Base-by-base conservation (phyloP, 1,140 invertebrate genomes). In the Drosophila azteca region DNA sequence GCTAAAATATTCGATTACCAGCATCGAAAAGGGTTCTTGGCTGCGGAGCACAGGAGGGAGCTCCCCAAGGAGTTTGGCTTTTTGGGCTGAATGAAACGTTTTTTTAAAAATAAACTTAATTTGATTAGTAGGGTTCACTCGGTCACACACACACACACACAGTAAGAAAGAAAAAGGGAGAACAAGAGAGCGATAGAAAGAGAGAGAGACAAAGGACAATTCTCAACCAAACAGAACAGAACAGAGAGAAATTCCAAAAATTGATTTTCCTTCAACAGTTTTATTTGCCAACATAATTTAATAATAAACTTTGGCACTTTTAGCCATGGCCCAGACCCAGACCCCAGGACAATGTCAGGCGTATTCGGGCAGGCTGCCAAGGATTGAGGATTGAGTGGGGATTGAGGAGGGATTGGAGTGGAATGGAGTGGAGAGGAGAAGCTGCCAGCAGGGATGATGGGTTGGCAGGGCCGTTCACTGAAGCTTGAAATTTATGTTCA, bases 291-390 rank as follows among this genome's bases (percentile, higher is more conserved):
- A 78, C 82, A 87, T 82, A 78, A 85, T 87, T 85, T 87, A 87
- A 85, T 85, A 85, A 87, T 85, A 85, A 85, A 85, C 82, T 85
- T 87, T 87, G 82, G 82, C 82, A 85, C 82, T 85, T 87, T 85
- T 82, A 71, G 78, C 82, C 77, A 80, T 74, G 73, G 74, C 64
- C 57, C 51, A 54, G 50, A 61, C 64, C 57, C 51, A 54, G 50
- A 61, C 20, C 41, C 17, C 17, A 39, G 52, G 13, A 44, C 52
- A 55, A 39, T 39, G 35, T 39, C 35, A 13, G 35, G 35, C 35
- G 35, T 39, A 39, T 39, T 11, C 35, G 11, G 35, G 9, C 35
- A 39, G 35, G 9, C 35, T 39, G 35, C 35, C 35, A 39, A 13
- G 35, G 35, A 39, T 39, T 39, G 24, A 53, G 49, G 55, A 64